Base-by-base conservation (phyloP, 2,113 vertebrate species). In the Oreochromis niloticus region DNA sequence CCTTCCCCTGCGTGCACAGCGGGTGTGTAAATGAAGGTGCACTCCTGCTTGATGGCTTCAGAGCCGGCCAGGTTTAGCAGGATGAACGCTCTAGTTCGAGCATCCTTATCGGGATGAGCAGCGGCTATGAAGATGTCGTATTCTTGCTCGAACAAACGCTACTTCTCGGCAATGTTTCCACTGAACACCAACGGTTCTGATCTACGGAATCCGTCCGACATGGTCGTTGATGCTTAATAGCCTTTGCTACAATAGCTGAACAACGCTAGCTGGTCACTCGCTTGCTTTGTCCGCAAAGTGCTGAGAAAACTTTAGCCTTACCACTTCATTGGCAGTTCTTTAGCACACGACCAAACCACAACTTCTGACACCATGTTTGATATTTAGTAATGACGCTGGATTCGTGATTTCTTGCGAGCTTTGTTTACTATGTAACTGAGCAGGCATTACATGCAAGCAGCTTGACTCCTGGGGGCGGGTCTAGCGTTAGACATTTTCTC, bases 41-140 rank as follows among this genome's bases (percentile, higher is more conserved):
- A 3, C n/a, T 55, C 6, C 6, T 0, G 1, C n/a, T 24, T 0
- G 54, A 56, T 56, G n/a, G 10, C 22, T 56, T 56, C 54, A 22
- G 54, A 55, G 54, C 54, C 3, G 6, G 54, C n/a, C n/a, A 55
- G 54, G 10, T 55, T 55, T 55, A 55, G 6, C 54, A 24, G 54
- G 54, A 55, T 12, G 54, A 55, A 55, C 10, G 10, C 54, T 6
- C 10, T 55, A 24, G 54, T 55, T 24, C 5, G n/a, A 12, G 0
- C 54, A 55, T 2, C 10, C 3, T 22, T 24, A 55, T 55, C 1
- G 9, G 54, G 22, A 55, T 55, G 54, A 22, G 54, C 54, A 54
- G 52, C 5, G 9, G 52, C 52, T 54, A 0, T 55, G 0, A 55
- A 1, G 22, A 55, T 55, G 10, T 55, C 0, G n/a, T 22, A 4